Evolutionary conservation across 2,888 invertebrate genomes (phyloP).

Genomic region (Cheilosia impressa): DNA sequence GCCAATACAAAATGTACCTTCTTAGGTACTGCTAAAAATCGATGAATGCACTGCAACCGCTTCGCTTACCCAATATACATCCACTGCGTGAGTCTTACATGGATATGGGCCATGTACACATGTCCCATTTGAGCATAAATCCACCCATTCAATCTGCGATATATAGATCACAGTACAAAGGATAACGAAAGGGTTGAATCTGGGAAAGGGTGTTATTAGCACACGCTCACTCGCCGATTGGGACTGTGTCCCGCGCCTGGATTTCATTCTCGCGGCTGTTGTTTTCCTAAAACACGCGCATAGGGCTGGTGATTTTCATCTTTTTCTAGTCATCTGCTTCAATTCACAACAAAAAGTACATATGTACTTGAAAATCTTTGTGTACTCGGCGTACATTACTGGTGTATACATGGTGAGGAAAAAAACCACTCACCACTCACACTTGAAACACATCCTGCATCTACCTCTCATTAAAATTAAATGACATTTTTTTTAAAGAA

Average conservation of each 20-base stretch:
- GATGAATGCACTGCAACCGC: neutral
- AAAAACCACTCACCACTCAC: neutral
- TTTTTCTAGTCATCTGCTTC: constrained; percentile 43
- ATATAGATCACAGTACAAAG: constrained; percentile 34
- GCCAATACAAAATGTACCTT: no score
- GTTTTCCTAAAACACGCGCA: constrained; percentile 29
- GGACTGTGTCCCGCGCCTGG: constrained; percentile 26
- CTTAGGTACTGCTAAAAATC: neutral
- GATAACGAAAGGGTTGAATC: constrained; percentile 64
- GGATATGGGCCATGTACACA: neutral
- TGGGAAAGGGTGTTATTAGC: constrained; percentile 72
- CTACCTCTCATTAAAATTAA: constrained; percentile 68
- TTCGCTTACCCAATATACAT: no score
- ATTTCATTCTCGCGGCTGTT: constrained; percentile 48
- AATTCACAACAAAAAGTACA: neutral
- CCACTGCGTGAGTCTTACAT: no score
- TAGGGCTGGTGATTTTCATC: constrained; percentile 32
- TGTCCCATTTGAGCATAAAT: constrained; percentile 40
- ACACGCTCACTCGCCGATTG: constrained; percentile 55
- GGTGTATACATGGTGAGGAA: neutral
- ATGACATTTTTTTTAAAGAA: constrained; percentile 27
- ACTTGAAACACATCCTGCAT: constrained; percentile 27
- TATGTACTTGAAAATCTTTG: neutral
- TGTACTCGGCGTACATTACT: neutral
- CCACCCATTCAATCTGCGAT: constrained; percentile 42